Evolutionary conservation across 2,888 invertebrate genomes (phyloP), one percentile per base, ranked within the genome.

Genomic region (Cantharis nigra): DNA sequence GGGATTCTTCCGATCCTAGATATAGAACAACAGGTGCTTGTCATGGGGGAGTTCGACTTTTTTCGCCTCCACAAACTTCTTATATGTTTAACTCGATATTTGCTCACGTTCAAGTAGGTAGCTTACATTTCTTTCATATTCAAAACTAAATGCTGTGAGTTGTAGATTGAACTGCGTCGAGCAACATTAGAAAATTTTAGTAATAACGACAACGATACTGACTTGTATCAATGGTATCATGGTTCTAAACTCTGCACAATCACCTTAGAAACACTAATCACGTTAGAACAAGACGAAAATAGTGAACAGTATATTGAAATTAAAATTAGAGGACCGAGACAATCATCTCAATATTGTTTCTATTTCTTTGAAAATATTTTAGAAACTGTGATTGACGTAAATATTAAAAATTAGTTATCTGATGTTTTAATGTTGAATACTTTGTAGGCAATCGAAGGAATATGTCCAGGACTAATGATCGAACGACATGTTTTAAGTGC

Each of bases 141-240:
- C 14, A 64, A 72, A 10, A 23, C 10, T 14, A 70, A 20, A 64
- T 28, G 9, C 7, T n/a, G n/a, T 1, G 5, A 11, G 30, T 69
- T 72, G 5, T 75, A 87, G 87, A 83, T 88, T 26, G 86, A 86
- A 78, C 81, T 88, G 63, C 82, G 88, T 7, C 83, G 84, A 79
- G 85, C 86, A 28, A 83, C 85, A n/a, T 79, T 87, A 28, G 85
- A 85, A 67, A 83, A 81, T 30, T 75, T 80, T 63, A 80, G 89
- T 64, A 88, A 89, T 80, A 90, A 90, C 78, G 89, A 89, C 49
- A 88, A 89, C 26, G 93, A 93, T 79, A 91, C 91, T 1, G 94
- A 94, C 85, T 87, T 95, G 63, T 92, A 93, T 82, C 94, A 95
- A 85, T 94, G 94, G 94, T 91, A 91, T 87, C 90, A 91, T 81